Conservation (phyloP, 2,113 vertebrate genomes). For the Coptodon rendalli region DNA sequence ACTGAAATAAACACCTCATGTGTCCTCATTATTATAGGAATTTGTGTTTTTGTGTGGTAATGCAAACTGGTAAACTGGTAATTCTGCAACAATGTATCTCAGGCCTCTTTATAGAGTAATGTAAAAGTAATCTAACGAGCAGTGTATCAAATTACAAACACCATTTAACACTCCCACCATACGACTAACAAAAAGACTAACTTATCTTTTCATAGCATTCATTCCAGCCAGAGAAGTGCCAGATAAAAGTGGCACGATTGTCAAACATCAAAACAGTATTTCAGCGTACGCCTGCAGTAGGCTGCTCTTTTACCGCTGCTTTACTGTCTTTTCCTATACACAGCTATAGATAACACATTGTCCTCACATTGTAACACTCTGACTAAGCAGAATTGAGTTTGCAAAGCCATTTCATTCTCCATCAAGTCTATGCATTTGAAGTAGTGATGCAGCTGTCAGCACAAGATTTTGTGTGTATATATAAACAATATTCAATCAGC, state of each 20-base stretch:
- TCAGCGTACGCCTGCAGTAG: too few relatives aligned
- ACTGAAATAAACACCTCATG: neutral
- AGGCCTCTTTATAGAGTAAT: neutral
- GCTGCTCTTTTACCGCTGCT: neutral
- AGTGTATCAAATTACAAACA: neutral
- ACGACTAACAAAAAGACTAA: neutral
- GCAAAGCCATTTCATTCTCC: neutral
- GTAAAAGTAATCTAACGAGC: neutral
- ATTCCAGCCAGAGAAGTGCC: neutral
- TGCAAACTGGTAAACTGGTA: neutral
- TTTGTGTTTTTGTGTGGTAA: neutral
- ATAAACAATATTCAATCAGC: neutral
- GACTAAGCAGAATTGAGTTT: neutral
- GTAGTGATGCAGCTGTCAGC: neutral
- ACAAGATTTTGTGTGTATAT: neutral
- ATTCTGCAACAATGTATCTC: neutral
- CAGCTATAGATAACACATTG: neutral
- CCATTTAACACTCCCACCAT: neutral
- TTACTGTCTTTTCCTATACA: neutral
- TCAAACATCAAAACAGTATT: neutral
- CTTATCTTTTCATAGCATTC: neutral
- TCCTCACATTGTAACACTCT: neutral
- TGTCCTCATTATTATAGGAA: neutral
- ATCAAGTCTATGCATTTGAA: neutral
- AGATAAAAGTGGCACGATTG: neutral